Percentiles rank a stretch among this genome's conserved stretches.
Evolutionary conservation across 1,140 invertebrate species (phyloP).

Genomic region (Stegodyphus dumicola): DNA sequence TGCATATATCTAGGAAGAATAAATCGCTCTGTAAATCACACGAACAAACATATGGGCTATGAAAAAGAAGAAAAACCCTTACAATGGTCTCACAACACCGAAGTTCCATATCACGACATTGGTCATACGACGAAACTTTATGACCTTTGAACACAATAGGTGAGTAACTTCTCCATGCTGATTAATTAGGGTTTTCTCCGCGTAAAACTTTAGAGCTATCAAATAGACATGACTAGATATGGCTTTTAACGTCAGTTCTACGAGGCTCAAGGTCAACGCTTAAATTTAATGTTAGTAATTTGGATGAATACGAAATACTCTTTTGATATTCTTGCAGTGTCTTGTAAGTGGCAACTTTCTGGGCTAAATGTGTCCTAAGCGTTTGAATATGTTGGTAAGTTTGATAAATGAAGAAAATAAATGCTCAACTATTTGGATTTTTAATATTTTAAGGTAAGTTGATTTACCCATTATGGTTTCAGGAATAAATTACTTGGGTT

Average conservation of each 20-base stretch:
- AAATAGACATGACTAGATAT: constrained; percentile 9
- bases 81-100: background rate
- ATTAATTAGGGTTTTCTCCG: constrained; percentile 34
- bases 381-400: no score
- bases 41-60: background rate
- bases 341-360: no score
- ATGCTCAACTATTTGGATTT: no score
- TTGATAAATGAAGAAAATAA: no score
- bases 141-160: constrained; percentile 43
- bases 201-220: constrained; percentile 28
- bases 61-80: background rate
- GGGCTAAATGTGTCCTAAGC: no score
- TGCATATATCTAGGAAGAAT: constrained; percentile 21
- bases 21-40: constrained; percentile 49
- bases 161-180: constrained; percentile 36
- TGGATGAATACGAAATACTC: no score
- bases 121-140: constrained; percentile 28
- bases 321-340: no score
- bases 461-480: no score
- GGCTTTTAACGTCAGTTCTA: constrained; percentile 11
- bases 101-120: constrained; percentile 33
- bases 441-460: no score
- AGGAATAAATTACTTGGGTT: no score
- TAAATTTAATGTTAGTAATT: no score
- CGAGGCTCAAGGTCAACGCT: constrained; percentile 7